phyloP scores from a whole-genome alignment of 2,113 vertebrate species.

The Macroglossus sobrinus region DNA sequence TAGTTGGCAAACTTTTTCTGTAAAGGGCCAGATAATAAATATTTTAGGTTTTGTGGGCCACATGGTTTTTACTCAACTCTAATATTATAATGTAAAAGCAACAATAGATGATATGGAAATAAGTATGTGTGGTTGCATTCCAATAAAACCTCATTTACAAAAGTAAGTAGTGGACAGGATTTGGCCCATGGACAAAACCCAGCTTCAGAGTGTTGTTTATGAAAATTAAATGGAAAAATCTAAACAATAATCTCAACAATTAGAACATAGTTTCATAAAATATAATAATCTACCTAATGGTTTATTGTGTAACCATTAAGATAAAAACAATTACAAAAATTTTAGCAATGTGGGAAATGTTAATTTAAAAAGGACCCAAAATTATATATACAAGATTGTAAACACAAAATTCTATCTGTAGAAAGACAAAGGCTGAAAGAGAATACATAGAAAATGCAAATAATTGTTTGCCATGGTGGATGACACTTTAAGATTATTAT shows the following conservation, averaged over 20 bases:
- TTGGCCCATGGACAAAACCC: neutral
- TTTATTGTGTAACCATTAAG: neutral
- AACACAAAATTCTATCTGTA: neutral
- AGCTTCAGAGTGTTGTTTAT: neutral
- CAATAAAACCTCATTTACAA: constrained; percentile 3
- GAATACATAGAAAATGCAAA: neutral
- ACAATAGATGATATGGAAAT: neutral
- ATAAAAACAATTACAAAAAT: neutral
- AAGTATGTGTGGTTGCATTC: neutral
- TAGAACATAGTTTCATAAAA: neutral
- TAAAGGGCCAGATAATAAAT: constrained; percentile 2
- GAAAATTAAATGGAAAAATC: neutral
- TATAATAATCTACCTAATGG: neutral
- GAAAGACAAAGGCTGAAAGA: neutral
- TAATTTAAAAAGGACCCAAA: neutral
- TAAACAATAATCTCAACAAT: neutral
- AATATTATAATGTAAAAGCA: neutral
- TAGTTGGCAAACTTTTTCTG: neutral
- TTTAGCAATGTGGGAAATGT: neutral
- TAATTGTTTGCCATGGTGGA: neutral
- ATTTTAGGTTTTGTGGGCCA: neutral
- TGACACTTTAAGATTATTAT: neutral
- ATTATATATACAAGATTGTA: neutral
- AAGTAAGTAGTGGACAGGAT: neutral
- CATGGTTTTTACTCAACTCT: neutral